Evolutionary conservation across 1,140 invertebrate genomes (phyloP), one percentile per base, ranked within the genome.

Genomic region (Lanistes nyassanus): DNA sequence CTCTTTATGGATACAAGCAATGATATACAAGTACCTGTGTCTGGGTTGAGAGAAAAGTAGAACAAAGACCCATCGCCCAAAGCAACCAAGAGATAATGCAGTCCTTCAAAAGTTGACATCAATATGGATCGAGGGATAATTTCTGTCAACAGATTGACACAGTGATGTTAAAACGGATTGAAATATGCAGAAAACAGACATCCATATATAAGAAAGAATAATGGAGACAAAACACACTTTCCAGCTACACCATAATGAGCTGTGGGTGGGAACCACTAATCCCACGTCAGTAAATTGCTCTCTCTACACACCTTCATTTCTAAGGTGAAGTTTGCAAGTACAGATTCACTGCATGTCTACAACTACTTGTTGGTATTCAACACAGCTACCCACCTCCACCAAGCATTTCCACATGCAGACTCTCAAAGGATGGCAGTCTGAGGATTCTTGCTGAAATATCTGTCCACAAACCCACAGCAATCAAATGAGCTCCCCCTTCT

Each of bases 61-160:
- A 96, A 98, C 91, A 99, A 94, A 34, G 97, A 97, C 7, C 98
- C 98, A 91, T 99, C 98, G 31, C 98, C 98, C 13, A 99, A 90
- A 3, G 98, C 97, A 87, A 89, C 89, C 58, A 91, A 79, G 37
- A 91, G 68, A 90, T 98, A 98, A 77, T 95, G 94, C 70, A 94
- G 93, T 21, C 93, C 94, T 90, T 99, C 98, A 89, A 99, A 97
- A 55, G 94, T 94, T 36, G 97, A 95, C 92, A 99, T 95, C 60
- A 99, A 86, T 74, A 99, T 95, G 0, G 97, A 99, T 29, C 98
- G 92, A 0, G 97, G 97, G 79, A 99, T 97, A 79, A 99, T 98
- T 89, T 99, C 97, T 93, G 85, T 65, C 80, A 82, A 83, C 69
- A 85, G 81, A 83, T 85, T 72, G 75, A 84, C 80, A 72, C 64